phyloP scores from a whole-genome alignment of 2,113 vertebrate genomes.

The Ophthalmolycus amberensis region DNA sequence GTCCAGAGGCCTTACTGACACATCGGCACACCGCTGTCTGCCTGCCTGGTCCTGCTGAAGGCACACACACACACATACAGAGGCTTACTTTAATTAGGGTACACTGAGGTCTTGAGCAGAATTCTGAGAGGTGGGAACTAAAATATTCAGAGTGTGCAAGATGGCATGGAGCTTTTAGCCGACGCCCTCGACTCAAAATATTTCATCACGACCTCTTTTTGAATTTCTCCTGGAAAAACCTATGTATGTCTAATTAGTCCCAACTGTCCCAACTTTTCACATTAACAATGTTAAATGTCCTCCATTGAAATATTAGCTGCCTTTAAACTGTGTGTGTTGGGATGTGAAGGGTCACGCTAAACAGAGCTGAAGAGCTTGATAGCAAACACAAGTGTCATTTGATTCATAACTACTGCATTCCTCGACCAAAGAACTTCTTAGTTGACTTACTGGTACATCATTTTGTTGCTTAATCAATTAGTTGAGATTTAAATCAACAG shows the following conservation, averaged over 20 bases:
- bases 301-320: conserved; percentile 36
- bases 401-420: not conserved
- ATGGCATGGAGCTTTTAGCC: conserved; percentile 68
- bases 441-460: no score
- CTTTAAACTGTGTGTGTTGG: conserved; percentile 29
- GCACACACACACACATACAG: conserved; percentile 10
- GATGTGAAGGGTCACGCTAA: conserved; percentile 22
- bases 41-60: conserved; percentile 62
- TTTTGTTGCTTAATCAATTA: not conserved
- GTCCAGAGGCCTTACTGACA: conserved; percentile 66
- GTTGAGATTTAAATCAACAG: not conserved
- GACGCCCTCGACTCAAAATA: conserved; percentile 67
- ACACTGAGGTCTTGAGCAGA: conserved; percentile 31
- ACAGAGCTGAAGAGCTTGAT: not conserved
- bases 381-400: not conserved
- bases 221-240: conserved; percentile 36
- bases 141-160: conserved; percentile 77
- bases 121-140: conserved; percentile 62
- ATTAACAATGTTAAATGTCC: not conserved
- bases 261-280: not conserved
- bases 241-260: not conserved
- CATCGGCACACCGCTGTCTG: conserved; percentile 63
- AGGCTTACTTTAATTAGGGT: conserved; percentile 43
- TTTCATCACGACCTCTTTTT: conserved; percentile 72
- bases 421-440: not conserved